phyloP scores from a whole-genome alignment of 2,888 invertebrate genomes.

The Microctonus brassicae region DNA sequence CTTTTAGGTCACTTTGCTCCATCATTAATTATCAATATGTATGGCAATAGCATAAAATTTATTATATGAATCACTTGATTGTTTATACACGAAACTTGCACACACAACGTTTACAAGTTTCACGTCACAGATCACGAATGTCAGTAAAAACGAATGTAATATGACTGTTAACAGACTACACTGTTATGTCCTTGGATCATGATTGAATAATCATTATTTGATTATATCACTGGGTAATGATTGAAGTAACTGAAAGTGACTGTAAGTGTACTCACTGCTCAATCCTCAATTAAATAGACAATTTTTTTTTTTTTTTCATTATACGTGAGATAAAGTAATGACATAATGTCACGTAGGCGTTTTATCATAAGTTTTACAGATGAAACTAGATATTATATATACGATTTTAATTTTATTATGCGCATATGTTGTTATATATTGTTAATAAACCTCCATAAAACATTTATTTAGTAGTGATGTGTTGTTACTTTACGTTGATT shows the following conservation, averaged over 20 bases:
- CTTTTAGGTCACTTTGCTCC: constrained; percentile 26
- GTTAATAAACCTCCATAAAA: no score
- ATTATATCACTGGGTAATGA: not conserved
- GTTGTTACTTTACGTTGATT: no score
- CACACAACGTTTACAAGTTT: not conserved
- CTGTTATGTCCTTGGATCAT: not conserved
- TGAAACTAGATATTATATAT: no score
- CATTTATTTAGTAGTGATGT: no score
- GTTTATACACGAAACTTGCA: not conserved
- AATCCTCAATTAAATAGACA: not conserved
- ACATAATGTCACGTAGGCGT: no score
- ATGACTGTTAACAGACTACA: not conserved
- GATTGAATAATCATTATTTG: not conserved
- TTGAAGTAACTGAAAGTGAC: not conserved
- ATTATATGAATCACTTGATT: not conserved
- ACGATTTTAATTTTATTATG: no score
- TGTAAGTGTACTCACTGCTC: not conserved
- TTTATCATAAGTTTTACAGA: no score
- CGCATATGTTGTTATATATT: no score
- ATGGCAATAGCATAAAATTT: not conserved
- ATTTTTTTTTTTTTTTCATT: not conserved
- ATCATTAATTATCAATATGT: not conserved
- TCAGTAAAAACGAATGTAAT: not conserved
- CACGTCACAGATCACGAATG: not conserved
- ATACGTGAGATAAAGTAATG: no score